Evolutionary conservation across 2,113 vertebrate species (phyloP).

Genomic region (Protobothrops mucrosquamatus): DNA sequence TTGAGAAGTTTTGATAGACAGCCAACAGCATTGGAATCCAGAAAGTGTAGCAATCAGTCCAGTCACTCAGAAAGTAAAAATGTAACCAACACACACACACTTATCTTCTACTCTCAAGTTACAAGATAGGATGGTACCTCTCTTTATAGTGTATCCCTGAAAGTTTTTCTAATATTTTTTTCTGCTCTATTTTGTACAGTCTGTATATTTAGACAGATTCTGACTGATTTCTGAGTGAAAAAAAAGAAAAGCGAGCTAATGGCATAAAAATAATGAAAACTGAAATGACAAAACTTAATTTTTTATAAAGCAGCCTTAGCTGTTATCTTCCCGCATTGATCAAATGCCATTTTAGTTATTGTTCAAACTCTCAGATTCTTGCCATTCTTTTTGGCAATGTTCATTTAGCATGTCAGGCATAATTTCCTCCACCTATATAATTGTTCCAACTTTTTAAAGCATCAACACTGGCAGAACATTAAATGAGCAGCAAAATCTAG

Average conservation of each 20-base stretch:
- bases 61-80: not conserved
- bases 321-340: not conserved
- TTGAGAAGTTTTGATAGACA: not conserved
- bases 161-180: not conserved
- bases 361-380: constrained; percentile 26
- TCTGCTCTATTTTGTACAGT: not conserved
- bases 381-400: constrained; percentile 1
- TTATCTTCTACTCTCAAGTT: not conserved
- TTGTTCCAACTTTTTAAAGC: not conserved
- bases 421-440: constrained; percentile 15
- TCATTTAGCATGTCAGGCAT: not conserved
- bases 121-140: not conserved
- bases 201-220: not conserved
- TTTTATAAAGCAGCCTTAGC: not conserved
- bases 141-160: not conserved
- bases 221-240: not conserved
- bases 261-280: not conserved
- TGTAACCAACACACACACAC: not conserved
- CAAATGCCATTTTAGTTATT: constrained; percentile 15
- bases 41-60: not conserved
- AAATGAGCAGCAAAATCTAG: not conserved
- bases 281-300: not conserved
- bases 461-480: not conserved
- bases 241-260: constrained; percentile 9
- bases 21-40: not conserved